Evolutionary conservation across 2,888 invertebrate species (phyloP), one percentile per base, ranked within the genome.

Genomic region (Lamellibrachia satsuma): DNA sequence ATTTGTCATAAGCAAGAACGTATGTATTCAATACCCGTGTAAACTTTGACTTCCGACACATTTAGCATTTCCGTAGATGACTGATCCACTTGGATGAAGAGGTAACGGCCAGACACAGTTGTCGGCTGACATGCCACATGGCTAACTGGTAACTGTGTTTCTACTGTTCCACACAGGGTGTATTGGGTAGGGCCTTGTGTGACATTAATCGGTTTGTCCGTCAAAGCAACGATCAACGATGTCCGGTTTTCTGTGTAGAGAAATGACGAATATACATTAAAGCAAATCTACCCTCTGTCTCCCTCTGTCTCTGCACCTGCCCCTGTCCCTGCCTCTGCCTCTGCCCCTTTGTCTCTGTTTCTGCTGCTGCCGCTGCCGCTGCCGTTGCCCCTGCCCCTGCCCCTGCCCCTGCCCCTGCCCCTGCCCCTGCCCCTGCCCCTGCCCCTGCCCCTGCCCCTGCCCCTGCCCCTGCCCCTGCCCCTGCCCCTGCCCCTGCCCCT

Each of bases 381-480:
- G 90, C 11, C 90, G 0, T 2, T 90, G 90, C 51, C 90, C 90
- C 90, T 90, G 90, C 51, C 90, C 90, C 90, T 90, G 90, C 51
- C 90, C 90, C 90, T 90, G 90, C 51, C 90, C 90, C 90, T 90
- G 39, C 39, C 39, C 39, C 90, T 90, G 90, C 11, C 90, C 15
- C 90, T 90, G 90, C 11, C 90, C 90, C 90, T 90, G 90, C 11
- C 90, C 15, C 90, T 90, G 90, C 11, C 90, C 90, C 90, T 90
- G 90, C 11, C 90, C 7, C 90, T 90, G 90, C 11, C 90, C 7
- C 90, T 90, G 90, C 11, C 90, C 7, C 90, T 90, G 90, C 11
- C 90, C 7, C 90, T 90, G 90, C 11, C 90, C 7, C 90, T 90
- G 90, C 11, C 90, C 7, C 90, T 90, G 90, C 11, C 90, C 7